Evolutionary conservation across 2,113 vertebrate species (phyloP), one percentile per base, ranked within the genome.

Genomic region (Sclerurus mexicanus): DNA sequence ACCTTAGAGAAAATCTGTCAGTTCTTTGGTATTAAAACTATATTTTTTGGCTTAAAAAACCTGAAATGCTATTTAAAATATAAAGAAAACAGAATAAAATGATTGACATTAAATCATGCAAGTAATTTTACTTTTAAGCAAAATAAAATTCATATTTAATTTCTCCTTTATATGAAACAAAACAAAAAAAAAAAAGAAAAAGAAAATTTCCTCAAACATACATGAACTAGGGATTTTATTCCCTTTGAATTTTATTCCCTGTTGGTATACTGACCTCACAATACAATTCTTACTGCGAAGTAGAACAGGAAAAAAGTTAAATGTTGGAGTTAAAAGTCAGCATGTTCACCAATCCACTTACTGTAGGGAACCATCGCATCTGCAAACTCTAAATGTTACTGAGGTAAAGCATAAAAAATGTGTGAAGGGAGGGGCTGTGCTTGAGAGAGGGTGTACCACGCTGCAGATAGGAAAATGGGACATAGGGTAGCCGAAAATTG

Each of bases 401-500:
- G 22, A 87, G 49, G 4, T 49, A 44, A 76, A 75, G 17, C 13
- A 33, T n/a, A 63, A 81, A 11, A 85, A 86, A 80, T 11, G 0
- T 3, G 6, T 80, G 40, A 75, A 60, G 44, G 24, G 76, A 30
- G 24, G 20, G 6, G 20, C 7, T 30, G 10, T 31, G 22, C 42
- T 63, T 63, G 62, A 76, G 25, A 63, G 12, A 39, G 4, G 5
- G 2, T 30, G 1, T 33, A 23, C 24, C 14, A 7, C 4, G 18
- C 18, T 52, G 19, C 6, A 58, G 49, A 22, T 7, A 74, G 28
- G 19, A 87, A 53, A 78, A 58, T 10, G 24, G 78, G 64, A 23
- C 12, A 33, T 0, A 1, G 10, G 7, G 5, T 27, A 64, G 16
- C 14, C 31, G 39, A 60, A 35, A 68, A 5, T 1, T 13, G 9